Base-by-base conservation (phyloP, 2,113 vertebrate species). In the Eira barbara region DNA sequence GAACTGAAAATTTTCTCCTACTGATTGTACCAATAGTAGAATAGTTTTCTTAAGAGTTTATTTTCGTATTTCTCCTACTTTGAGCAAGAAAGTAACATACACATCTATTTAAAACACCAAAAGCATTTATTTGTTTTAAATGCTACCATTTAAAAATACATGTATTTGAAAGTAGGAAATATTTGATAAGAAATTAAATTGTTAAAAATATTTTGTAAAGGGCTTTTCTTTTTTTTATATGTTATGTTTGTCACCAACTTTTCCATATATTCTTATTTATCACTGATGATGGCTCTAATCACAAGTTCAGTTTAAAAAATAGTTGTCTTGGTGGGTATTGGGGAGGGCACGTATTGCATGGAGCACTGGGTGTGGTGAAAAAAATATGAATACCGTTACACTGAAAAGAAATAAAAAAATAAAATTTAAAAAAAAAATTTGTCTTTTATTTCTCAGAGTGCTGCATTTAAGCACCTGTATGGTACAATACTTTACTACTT, bases 21-120 rank as follows among this genome's bases (percentile, higher is more conserved):
- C 45, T 59, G 49, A 86, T 15, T 86, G 31, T 79, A 61, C 31
- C 36, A 4, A 57, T 81, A 79, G 34, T 45, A 42, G 13, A 94
- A 20, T 14, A 86, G 17, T 96, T 94, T 86, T 73, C 55, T 25
- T 71, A 63, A 25, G 29, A 95, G 36, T 21, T 4, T 59, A n/a
- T 96, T 97, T 96, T 82, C 27, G 63, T 52, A 39, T 82, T 93
- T 81, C 42, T 95, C 36, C 55, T 82, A 59, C 15, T 90, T 69
- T 90, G n/a, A 88, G 49, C 55, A 93, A 86, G 49, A 89, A 94
- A 78, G 59, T 55, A 23, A 0, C 25, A 42, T 61, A 18, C 36
- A 34, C 39, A 13, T 73, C 21, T 93, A 34, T 36, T 85, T 82
- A 91, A 92, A 93, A 69, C 27, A 89, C 18, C 1, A 79, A 94